Base-by-base conservation (phyloP, 2,888 invertebrate genomes). In the Phania funesta region DNA sequence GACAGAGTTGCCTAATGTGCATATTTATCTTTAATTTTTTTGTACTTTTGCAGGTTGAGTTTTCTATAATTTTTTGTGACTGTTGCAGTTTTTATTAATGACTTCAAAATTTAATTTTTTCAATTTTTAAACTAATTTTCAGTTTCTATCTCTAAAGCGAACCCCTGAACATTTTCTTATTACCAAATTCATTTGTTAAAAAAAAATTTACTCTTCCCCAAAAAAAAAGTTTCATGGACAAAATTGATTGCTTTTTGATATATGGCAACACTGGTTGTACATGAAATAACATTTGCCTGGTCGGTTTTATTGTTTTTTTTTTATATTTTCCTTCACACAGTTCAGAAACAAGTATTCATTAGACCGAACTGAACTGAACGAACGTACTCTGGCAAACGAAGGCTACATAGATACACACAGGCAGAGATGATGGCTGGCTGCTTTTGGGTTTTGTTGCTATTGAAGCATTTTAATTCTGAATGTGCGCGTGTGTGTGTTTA, bases 221-320 rank as follows among this genome's bases (percentile, higher is more conserved):
- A n/a, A n/a, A n/a, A n/a, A n/a, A n/a, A n/a, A n/a, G n/a, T 68
- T 22, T 67, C 7, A 7, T 7, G 4, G 29, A 29, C 7, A 29
- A 6, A 7, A 1, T 44, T 70, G 29, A n/a, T 67, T 73, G 46
- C n/a, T 52, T 29, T 64, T 11, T 54, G n/a, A 13, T 64, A 50
- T 64, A 48, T 74, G 35, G 26, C 18, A 56, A 32, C 58, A 44
- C 38, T 58, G 41, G 38, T 26, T 65, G 60, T 62, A 65, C 76
- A 81, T 76, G 71, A 67, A 76, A 80, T 71, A 78, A 68, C 54
- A 65, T 77, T 77, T 74, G 74, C 73, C 44, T 68, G 44, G 76
- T 67, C 68, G 77, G 74, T 68, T 77, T 54, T 48, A 44, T 62
- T 77, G n/a, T n/a, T n/a, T n/a, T n/a, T n/a, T n/a, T n/a, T n/a